Base-by-base conservation (phyloP, 2,113 vertebrate species). In the Heteronetta atricapilla region DNA sequence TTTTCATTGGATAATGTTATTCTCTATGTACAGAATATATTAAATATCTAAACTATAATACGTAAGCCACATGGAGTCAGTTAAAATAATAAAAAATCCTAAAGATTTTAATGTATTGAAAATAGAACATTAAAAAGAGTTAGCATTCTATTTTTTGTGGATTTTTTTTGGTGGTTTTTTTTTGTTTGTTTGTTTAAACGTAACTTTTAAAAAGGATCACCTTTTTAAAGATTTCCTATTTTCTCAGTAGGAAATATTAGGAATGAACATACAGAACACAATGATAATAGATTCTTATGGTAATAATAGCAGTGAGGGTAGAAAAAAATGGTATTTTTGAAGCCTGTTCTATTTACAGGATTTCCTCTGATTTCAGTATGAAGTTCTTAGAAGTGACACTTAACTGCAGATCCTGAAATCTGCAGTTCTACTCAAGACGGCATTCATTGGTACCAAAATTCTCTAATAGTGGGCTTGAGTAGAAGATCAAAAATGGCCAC, bases 281-380 rank as follows among this genome's bases (percentile, higher is more conserved):
- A 13, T 69, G 31, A 68, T 56, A 90, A 73, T 68, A 36, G 17
- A 52, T 90, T 90, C 34, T 89, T 81, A 38, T 2, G 3, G 16
- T 84, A 94, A 78, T 78, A 60, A 44, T 58, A 86, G 42, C 44
- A 88, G 36, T 48, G 53, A 89, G 18, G 26, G 14, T 79, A 64
- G 76, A n/a, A 94, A 90, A 17, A 91, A 68, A 21, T 21, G 21
- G 31, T 90, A 8, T 22, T 4, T 77, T 69, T 1, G 0, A 88
- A 93, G 53, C 40, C 34, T 82, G 5, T 73, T 90, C 21, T 90
- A 93, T 90, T 96, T 95, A 86, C n/a, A 90, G 83, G 59, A 83
- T 90, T 95, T 90, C 44, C 40, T 87, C 77, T 42, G 75, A 69
- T 82, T 93, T 74, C 44, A 46, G 4, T 82, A 33, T 55, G 60